A percentile compares a stretch with the other conserved stretches of the same genome.
These are phyloP conservation scores for Macrosteles quadrilineatus DNA, from an alignment of 1,140 invertebrate genomes.

Conservation along the genomic window DNA sequence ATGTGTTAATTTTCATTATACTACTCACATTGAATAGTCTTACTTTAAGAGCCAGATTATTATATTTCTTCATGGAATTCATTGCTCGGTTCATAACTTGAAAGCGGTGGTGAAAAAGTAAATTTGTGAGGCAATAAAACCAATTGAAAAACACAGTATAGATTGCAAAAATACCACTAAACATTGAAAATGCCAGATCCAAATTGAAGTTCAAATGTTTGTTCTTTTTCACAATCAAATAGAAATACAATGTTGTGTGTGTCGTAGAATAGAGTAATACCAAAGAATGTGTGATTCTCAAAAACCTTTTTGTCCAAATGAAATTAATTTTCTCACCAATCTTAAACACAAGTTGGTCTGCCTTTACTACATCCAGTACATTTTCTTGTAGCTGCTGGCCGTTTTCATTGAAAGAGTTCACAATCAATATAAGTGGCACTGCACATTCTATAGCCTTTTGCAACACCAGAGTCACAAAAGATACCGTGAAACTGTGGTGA, in stretches of 20 bases:
- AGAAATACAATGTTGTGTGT: neutral
- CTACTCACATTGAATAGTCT: neutral
- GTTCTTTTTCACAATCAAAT: neutral
- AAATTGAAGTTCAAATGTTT: neutral
- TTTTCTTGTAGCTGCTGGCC: neutral
- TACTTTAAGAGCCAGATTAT: neutral
- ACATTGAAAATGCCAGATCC: neutral
- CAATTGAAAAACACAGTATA: neutral
- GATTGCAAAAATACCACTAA: neutral
- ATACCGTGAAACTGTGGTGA: neutral
- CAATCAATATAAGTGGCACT: neutral
- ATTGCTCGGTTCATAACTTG: neutral
- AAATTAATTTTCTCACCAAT: neutral
- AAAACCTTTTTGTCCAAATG: neutral
- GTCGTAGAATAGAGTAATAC: neutral
- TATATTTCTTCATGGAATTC: neutral
- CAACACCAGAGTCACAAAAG: neutral
- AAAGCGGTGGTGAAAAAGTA: neutral
- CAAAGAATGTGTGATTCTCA: neutral
- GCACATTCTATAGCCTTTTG: conserved; percentile 1
- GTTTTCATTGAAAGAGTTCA: neutral
- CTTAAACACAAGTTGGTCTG: neutral
- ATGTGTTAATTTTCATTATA: neutral
- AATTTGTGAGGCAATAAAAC: neutral
- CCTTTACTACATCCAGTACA: neutral